Percentiles rank a stretch among this genome's conserved stretches.
Evolutionary conservation across 2,888 invertebrate genomes (phyloP).

Genomic region (Cerastoderma edule): DNA sequence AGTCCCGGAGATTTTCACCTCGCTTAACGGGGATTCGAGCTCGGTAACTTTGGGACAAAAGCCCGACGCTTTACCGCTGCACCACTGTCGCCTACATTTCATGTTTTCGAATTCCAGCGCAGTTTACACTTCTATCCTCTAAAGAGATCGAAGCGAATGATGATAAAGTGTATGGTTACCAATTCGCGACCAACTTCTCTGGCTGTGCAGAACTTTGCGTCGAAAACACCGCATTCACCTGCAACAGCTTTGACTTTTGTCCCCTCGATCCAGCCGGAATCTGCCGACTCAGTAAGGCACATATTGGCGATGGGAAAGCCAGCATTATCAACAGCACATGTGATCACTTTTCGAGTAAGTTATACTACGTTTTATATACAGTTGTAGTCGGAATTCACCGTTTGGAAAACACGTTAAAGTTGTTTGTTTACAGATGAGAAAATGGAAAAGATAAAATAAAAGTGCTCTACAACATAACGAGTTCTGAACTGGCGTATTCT

Average conservation of each 20-base stretch:
- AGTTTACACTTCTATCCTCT: slow-evolving; percentile 66
- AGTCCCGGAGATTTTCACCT: no score
- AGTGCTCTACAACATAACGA: no score
- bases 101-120: slow-evolving; percentile 66
- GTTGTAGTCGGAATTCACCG: no score
- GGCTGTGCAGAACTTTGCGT: slow-evolving; percentile 65
- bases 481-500: no score
- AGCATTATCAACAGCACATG: slow-evolving; percentile 59
- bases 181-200: slow-evolving; percentile 37
- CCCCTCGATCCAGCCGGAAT: slow-evolving; percentile 42
- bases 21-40: no score
- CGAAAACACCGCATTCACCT: slow-evolving; percentile 56
- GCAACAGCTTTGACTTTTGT: slow-evolving; percentile 76
- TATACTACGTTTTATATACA: no score
- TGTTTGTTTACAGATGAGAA: no score
- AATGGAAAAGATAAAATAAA: no score
- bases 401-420: no score
- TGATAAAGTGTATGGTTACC: slow-evolving; percentile 51
- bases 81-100: no score
- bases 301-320: slow-evolving; percentile 64
- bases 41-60: no score
- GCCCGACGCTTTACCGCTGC: no score
- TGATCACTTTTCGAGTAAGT: slow-evolving; percentile 71
- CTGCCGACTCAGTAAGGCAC: slow-evolving; percentile 67
- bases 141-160: slow-evolving; percentile 60